phyloP scores from a whole-genome alignment of 1,140 invertebrate species.

The Meteorus sp. region DNA sequence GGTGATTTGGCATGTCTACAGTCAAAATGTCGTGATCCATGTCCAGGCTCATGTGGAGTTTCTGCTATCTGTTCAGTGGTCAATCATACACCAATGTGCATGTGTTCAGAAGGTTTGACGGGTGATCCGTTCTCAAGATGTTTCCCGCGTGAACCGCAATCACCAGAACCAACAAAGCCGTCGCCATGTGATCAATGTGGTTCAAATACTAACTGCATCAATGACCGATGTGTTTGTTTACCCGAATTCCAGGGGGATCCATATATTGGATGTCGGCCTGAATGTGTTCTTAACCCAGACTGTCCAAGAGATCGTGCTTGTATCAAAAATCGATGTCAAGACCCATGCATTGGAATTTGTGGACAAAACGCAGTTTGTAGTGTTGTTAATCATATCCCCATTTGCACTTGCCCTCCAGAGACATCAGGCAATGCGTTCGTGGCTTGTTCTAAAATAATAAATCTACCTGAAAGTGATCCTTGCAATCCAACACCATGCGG shows the following conservation, averaged over 20 bases:
- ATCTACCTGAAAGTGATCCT: slow-evolving; percentile 55
- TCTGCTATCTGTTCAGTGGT: slow-evolving; percentile 66
- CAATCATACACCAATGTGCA: slow-evolving; percentile 68
- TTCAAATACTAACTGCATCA: slow-evolving; percentile 50
- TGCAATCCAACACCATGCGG: slow-evolving; percentile 75
- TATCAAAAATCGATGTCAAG: slow-evolving; percentile 68
- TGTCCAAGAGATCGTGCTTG: slow-evolving; percentile 74
- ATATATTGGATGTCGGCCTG: slow-evolving; percentile 64
- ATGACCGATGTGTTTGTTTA: slow-evolving; percentile 67
- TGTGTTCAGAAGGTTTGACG: slow-evolving; percentile 67
- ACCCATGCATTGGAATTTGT: slow-evolving; percentile 73
- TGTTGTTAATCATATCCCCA: slow-evolving; percentile 74
- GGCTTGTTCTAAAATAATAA: slow-evolving; percentile 57
- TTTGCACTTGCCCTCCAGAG: slow-evolving; percentile 70
- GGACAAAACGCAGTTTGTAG: slow-evolving; percentile 72
- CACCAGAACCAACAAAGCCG: slow-evolving; percentile 31
- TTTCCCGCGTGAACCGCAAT: slow-evolving; percentile 46
- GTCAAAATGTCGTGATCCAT: slow-evolving; percentile 72
- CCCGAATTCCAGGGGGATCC: slow-evolving; percentile 70
- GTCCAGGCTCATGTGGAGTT: slow-evolving; percentile 72
- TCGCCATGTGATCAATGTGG: slow-evolving; percentile 26
- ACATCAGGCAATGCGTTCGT: slow-evolving; percentile 73
- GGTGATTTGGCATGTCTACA: slow-evolving; percentile 66
- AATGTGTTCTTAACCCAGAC: slow-evolving; percentile 74
- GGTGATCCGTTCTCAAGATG: slow-evolving; percentile 74